Evolutionary conservation across 2,888 invertebrate genomes (phyloP), one percentile per base, ranked within the genome.

Genomic region (Eledona agricola): DNA sequence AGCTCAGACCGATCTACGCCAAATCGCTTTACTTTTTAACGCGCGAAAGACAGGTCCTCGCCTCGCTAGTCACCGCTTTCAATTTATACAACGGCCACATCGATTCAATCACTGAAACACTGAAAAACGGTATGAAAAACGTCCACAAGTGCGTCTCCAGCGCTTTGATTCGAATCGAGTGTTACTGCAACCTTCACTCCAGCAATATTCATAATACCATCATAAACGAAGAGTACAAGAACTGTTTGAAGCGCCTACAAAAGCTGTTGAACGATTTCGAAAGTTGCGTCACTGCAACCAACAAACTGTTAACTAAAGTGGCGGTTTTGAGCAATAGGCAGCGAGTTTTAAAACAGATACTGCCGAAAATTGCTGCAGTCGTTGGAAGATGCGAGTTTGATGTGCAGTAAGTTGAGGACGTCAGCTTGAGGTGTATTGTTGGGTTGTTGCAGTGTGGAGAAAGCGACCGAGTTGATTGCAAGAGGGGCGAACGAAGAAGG

Each of bases 401-500:
- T 4, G 12, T 45, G 9, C 51, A 49, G 62, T 62, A 11, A 37
- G 25, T 31, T 1, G 4, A n/a, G 11, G 9, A 10, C 20, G 23
- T 34, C 5, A 17, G 5, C 6, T 34, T 17, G 4, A 7, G 3
- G n/a, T 17, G 3, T 22, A 19, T 15, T 19, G 17, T 11, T 23
- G 17, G 9, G 29, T 54, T 9, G 22, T 59, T 16, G 10, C 31
- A 42, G 46, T 12, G 34, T 54, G 29, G 15, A 13, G 4, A 47
- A 47, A 9, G 57, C 56, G n/a, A 32, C 47, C 15, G 54, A 20
- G 13, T 37, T 60, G 62, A 75, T 71, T 60, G 76, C 77, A 46
- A 77, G 73, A 71, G 78, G 77, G 32, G 75, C 74, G 46, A 76
- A 77, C 63, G 72, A 35, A 23, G 11, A 73, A 59, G 78, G 78